Base-by-base conservation (phyloP, 1,140 invertebrate genomes). In the Delia radicum region DNA sequence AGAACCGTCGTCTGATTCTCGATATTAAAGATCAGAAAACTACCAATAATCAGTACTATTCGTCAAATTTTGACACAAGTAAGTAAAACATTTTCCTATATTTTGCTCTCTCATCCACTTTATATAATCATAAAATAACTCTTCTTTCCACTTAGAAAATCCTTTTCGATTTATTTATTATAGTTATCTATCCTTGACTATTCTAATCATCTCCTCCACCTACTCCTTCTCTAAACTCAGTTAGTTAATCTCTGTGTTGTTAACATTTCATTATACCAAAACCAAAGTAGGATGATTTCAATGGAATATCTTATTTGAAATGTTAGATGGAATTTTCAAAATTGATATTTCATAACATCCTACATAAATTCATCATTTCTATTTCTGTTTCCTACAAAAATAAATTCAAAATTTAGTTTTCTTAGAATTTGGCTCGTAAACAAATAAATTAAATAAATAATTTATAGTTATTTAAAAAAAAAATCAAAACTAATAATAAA, bases 21-120 rank as follows among this genome's bases (percentile, higher is more conserved):
- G 88, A 91, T 78, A 91, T 92, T 62, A 88, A 91, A 80, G 91
- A 92, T 78, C 86, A 88, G 75, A 90, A 92, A 80, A 92, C 92
- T 84, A 91, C 88, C 78, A 85, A 85, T 69, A 80, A 81, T 67
- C 91, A 92, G 86, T 92, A 92, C 79, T 90, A 90, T 77, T 91
- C 92, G 82, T 90, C 91, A 77, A 92, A 92, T 81, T 91, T 91
- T 86, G 89, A 91, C 81, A 90, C 89, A 77, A 92, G 91, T 92
- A 87, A 90, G 89, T 88, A 81, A 74, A 61, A 55, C 75, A n/a
- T 63, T 72, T 76, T 55, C 48, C 48, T 21, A 62, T 61, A 42
- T 42, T 42, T 42, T 42, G 37, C 37, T 55, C n/a, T 24, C 48
- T 55, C 48, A 55, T 55, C 21, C 18, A 4, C n/a, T 8, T 18